Evolutionary conservation across 2,888 invertebrate species (phyloP), one percentile per base, ranked within the genome.

Genomic region (Chromoteleia sp.): DNA sequence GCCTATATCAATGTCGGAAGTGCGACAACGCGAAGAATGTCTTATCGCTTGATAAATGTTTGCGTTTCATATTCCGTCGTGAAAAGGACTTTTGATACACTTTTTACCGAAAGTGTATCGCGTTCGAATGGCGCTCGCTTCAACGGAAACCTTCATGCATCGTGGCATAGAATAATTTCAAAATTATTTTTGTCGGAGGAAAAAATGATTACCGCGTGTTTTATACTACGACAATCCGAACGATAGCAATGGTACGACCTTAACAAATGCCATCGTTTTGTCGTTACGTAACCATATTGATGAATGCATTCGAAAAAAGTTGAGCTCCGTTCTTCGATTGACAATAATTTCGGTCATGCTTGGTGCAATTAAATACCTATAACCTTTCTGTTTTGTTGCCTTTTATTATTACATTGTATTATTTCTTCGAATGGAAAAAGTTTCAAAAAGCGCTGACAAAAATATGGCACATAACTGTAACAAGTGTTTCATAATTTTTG

Each of bases 21-120:
- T 59, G 73, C 25, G 71, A 78, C 63, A 58, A 67, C 65, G 2
- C 30, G 36, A 65, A 67, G 71, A 41, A 67, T 71, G 65, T 17
- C 58, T 71, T 78, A 71, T 78, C 71, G 41, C n/a, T 48, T 78
- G 78, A 71, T 71, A 58, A 78, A 71, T 71, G 50, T 48, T 25
- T 15, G 10, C 17, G 6, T 61, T 68, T 43, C 52, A 68, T 56
- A 41, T 67, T 67, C 17, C 29, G 33, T 2, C 7, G 67, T 15
- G 67, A 68, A 58, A 67, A 43, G 59, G 12, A 17, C 58, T 17
- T 14, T 39, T 58, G 50, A 36, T 54, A 61, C 39, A 25, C 17
- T 19, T 74, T 75, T 48, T 48, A 59, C 52, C 65, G 67, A 71
- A 73, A 63, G 71, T 73, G 29, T 61, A 70, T 17, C 36, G n/a